phyloP scores from a whole-genome alignment of 2,797 vertebrate species.

The Cyprinodon diabolis region DNA sequence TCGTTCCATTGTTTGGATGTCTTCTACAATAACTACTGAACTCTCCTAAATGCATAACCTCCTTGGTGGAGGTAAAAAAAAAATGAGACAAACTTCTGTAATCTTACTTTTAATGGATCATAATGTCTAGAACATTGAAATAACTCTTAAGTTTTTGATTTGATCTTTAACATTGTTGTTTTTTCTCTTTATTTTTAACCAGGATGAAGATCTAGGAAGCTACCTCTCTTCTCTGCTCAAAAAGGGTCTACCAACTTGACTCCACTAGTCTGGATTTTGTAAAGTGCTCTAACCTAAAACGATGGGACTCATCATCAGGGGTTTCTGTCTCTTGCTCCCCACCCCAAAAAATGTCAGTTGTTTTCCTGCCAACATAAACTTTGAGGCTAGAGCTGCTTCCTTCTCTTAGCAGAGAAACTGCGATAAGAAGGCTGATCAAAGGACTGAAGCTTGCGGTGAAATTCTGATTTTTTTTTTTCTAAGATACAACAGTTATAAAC shows the following conservation, averaged over 20 bases:
- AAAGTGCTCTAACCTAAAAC: background rate
- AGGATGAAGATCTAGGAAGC: constrained; percentile 98
- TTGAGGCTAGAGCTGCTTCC: background rate
- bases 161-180: background rate
- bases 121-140: background rate
- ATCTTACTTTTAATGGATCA: background rate
- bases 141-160: background rate
- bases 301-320: constrained; percentile 24
- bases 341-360: background rate
- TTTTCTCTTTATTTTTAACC: fast-evolving
- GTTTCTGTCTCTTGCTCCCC: background rate
- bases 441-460: background rate
- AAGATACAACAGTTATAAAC: constrained; percentile 53
- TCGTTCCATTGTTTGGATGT: no score
- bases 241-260: constrained; percentile 88
- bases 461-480: constrained; percentile 24
- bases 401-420: background rate
- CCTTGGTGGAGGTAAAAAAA: no score
- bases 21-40: no score
- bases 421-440: background rate
- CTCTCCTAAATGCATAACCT: no score
- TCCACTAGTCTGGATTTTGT: constrained; percentile 54
- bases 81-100: background rate
- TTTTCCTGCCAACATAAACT: constrained; percentile 1
- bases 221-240: constrained; percentile 91